These are phyloP conservation scores for Agrochola lychnidis DNA, from an alignment of 2,888 invertebrate genomes.

Conservation along the genomic window DNA sequence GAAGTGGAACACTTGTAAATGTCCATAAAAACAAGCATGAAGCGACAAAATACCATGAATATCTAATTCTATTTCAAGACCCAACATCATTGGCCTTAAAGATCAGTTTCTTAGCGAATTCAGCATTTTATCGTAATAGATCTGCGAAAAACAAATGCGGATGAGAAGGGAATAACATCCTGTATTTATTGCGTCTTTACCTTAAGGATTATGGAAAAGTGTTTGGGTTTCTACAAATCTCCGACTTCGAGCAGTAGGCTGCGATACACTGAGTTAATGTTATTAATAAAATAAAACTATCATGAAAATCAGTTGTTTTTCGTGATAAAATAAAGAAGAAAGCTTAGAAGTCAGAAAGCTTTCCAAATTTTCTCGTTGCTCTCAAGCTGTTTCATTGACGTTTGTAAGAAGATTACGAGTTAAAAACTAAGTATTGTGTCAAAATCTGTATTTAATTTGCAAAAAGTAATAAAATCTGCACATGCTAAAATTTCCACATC, in stretches of 20 bases:
- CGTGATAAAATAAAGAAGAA: neutral
- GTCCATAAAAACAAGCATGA: slow-evolving; percentile 17
- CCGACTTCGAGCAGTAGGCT: neutral
- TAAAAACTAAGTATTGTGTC: neutral
- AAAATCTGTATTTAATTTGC: neutral
- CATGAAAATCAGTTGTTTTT: neutral
- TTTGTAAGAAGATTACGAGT: neutral
- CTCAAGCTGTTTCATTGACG: neutral
- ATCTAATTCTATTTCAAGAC: slow-evolving; percentile 27
- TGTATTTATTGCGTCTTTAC: slow-evolving; percentile 7
- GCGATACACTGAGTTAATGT: neutral
- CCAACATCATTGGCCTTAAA: slow-evolving; percentile 45
- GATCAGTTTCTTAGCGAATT: slow-evolving; percentile 39
- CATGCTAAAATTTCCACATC: slow-evolving; percentile 6
- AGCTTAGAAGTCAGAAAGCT: neutral
- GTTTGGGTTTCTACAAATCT: neutral
- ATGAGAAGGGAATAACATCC: slow-evolving; percentile 28
- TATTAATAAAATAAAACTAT: neutral
- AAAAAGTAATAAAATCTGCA: neutral
- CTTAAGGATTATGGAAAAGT: no score
- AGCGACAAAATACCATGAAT: slow-evolving; percentile 13
- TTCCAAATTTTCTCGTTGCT: neutral
- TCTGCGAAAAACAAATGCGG: slow-evolving; percentile 30
- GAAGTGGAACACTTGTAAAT: slow-evolving; percentile 4
- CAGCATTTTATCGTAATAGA: slow-evolving; percentile 37